A percentile compares a stretch with the other conserved stretches of the same genome.
phyloP scores from a whole-genome alignment of 2,113 vertebrate genomes.

The Colossoma macropomum region DNA sequence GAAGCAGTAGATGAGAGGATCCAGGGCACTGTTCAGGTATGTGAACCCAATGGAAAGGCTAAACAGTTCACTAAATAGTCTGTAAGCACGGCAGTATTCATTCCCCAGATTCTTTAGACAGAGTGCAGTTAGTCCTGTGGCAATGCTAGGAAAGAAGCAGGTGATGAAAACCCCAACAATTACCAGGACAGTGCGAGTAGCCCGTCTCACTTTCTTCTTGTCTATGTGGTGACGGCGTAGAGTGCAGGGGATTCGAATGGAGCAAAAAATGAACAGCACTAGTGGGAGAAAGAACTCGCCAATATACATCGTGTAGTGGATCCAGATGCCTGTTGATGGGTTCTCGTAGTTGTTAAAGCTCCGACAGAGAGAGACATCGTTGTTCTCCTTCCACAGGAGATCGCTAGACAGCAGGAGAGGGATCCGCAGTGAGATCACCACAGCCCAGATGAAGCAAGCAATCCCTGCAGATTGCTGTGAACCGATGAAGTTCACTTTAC shows the following conservation, averaged over 20 bases:
- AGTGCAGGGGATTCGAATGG: conserved; percentile 29
- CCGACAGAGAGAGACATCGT: conserved; percentile 68
- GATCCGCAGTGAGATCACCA: conserved; percentile 68
- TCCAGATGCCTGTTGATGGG: conserved; percentile 26
- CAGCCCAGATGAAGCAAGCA: conserved; percentile 64
- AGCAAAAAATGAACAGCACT: conserved; percentile 47
- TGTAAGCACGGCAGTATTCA: conserved; percentile 60
- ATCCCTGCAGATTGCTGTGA: conserved; percentile 57
- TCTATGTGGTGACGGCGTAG: conserved; percentile 22
- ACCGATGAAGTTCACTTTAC: conserved; percentile 68
- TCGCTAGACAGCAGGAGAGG: conserved; percentile 71
- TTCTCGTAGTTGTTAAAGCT: conserved; percentile 71
- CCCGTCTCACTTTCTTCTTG: conserved; percentile 56
- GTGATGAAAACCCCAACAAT: conserved; percentile 64
- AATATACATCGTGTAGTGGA: conserved; percentile 58
- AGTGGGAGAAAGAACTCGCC: conserved; percentile 50
- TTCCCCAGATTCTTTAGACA: conserved; percentile 12
- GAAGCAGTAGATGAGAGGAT: conserved; percentile 78
- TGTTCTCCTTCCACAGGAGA: conserved; percentile 53
- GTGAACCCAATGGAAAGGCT: conserved; percentile 76
- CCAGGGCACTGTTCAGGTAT: conserved; percentile 78
- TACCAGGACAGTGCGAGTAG: conserved; percentile 67
- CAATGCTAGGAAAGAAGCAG: conserved; percentile 76
- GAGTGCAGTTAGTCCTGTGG: conserved; percentile 60
- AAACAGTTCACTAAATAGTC: conserved; percentile 62